Evolutionary conservation across 2,113 vertebrate species (phyloP), one percentile per base, ranked within the genome.

Genomic region (Neoarius graeffei): DNA sequence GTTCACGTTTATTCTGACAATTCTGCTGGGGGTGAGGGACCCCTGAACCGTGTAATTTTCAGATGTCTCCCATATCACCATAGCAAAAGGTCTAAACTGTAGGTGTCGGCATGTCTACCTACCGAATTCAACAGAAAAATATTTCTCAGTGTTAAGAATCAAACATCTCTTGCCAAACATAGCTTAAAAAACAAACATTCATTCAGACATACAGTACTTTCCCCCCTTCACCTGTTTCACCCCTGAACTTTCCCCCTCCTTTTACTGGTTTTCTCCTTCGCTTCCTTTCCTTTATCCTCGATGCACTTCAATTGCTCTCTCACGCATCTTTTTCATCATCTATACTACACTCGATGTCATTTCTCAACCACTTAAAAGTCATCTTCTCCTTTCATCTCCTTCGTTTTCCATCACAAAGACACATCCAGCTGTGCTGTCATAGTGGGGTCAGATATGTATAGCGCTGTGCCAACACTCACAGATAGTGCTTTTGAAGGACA

Each of bases 301-400:
- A 57, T 69, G 52, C 48, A 79, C 15, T 67, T 86, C 71, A 50
- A 30, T 23, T 74, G 13, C 84, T 83, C 57, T 59, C 59, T 86
- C 60, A 20, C 15, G 23, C 57, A 35, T 81, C n/a, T 66, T 77
- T 17, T 85, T 85, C 30, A 73, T 86, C 76, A 69, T n/a, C 77
- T 35, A 30, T 50, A 81, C 30, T 59, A 30, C 2, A 59, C 83
- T 67, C 35, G 30, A 35, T 19, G 20, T 17, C 30, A 59, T 80
- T 60, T 25, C 64, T 69, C 42, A n/a, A 15, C 74, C 20, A n/a
- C 74, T 52, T 74, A 86, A 84, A 79, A 30, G 27, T 27, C 19
- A 54, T 83, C 42, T 56, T 54, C 60, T 87, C 64, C 67, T 82
- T 87, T 87, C 60, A 83, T 82, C 64, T 82, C 42, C 56, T 71